phyloP scores from a whole-genome alignment of 92 coral and sea anemone genomes.

The Epizoanthus stellaris region DNA sequence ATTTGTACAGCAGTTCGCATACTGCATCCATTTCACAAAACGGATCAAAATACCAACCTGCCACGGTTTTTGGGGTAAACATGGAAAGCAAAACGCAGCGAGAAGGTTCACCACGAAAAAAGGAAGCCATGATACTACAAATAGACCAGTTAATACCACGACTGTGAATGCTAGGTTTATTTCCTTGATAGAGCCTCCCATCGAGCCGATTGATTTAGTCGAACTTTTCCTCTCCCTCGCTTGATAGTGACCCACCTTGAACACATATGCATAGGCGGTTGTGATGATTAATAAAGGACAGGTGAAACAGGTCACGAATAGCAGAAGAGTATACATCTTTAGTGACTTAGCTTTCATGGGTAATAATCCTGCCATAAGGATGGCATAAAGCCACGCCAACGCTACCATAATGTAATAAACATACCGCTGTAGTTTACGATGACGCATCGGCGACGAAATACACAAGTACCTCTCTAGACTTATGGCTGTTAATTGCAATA shows the following conservation, averaged over 20 bases:
- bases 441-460: constrained; percentile 75
- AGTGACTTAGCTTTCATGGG: constrained; percentile 52
- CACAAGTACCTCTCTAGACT: constrained; percentile 85
- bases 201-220: constrained; percentile 57
- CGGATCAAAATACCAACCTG: constrained; percentile 61
- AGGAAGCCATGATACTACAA: constrained; percentile 84
- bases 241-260: constrained; percentile 75
- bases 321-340: constrained; percentile 61
- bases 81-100: constrained; percentile 59
- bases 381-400: constrained; percentile 72
- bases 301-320: constrained; percentile 66
- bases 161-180: constrained; percentile 77
- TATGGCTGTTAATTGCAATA: constrained; percentile 90
- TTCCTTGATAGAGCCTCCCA: constrained; percentile 76
- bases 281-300: constrained; percentile 74
- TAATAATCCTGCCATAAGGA: constrained; percentile 59
- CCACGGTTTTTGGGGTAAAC: constrained; percentile 42
- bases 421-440: constrained; percentile 68
- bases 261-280: constrained; percentile 67
- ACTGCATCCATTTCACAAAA: constrained; percentile 88
- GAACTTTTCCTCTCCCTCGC: constrained; percentile 54
- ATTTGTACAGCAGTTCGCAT: constrained; percentile 77
- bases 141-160: constrained; percentile 75
- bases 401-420: constrained; percentile 69
- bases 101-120: constrained; percentile 73